A percentile compares a stretch with the other conserved stretches of the same genome.
phyloP scores from a whole-genome alignment of 2,888 invertebrate genomes.

The Nomada fabriciana region DNA sequence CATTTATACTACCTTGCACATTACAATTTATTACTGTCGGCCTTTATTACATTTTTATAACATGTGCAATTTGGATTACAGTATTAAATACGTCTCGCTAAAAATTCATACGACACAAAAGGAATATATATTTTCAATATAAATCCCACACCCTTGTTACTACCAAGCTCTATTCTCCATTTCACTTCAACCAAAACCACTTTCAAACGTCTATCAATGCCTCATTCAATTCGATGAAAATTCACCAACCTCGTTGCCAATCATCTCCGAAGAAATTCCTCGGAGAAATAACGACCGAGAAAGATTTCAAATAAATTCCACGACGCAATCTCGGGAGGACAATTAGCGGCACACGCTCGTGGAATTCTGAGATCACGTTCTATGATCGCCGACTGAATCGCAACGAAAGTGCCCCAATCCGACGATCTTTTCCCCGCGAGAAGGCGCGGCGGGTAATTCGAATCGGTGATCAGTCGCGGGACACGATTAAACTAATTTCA shows the following conservation, averaged over 20 bases:
- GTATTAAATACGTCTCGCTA: too few relatives aligned
- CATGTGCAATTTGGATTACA: too few relatives aligned
- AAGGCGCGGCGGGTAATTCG: slow-evolving; percentile 38
- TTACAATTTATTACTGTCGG: too few relatives aligned
- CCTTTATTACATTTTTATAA: too few relatives aligned
- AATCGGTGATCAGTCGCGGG: slow-evolving; percentile 51
- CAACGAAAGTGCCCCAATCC: background rate
- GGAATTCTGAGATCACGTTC: background rate
- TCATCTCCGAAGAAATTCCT: background rate
- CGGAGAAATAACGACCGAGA: background rate
- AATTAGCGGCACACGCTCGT: background rate
- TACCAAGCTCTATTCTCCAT: too few relatives aligned
- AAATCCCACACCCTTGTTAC: too few relatives aligned
- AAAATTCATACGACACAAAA: too few relatives aligned
- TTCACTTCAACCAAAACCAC: background rate
- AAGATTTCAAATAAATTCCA: background rate
- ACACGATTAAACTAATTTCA: slow-evolving; percentile 59
- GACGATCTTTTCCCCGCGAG: background rate
- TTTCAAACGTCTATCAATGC: background rate
- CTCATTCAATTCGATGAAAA: background rate
- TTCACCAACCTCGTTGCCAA: background rate
- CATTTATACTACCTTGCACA: too few relatives aligned
- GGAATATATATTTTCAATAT: too few relatives aligned
- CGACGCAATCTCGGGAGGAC: background rate
- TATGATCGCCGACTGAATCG: background rate